Evolutionary conservation across 2,113 vertebrate genomes (phyloP), one percentile per base, ranked within the genome.

Genomic region (Brachypteracias leptosomus): DNA sequence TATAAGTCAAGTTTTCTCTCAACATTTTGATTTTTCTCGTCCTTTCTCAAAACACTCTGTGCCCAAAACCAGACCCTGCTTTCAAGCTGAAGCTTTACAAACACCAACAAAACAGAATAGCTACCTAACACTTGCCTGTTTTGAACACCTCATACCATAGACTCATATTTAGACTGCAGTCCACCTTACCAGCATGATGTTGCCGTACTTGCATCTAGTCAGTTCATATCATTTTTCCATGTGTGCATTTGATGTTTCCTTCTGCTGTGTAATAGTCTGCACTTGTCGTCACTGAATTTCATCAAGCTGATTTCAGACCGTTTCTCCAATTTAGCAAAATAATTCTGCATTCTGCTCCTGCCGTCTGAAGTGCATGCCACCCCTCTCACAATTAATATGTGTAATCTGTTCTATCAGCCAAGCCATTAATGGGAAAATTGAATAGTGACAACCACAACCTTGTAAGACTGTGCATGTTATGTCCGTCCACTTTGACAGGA

Each of bases 281-380:
- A 87, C 57, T 95, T 68, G 78, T 70, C 67, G 92, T 63, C 80
- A 92, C 33, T 94, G 58, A 95, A 91, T 85, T 79, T 72, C 77
- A 94, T 76, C 66, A 58, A 78, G 95, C 68, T 73, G 81, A 95
- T 89, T 95, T 78, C 61, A 95, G 71, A 68, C 70, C 40, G 57
- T 67, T 84, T 92, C 82, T 84, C 47, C 67, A 93, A 83, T 74
- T 63, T 72, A 87, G 75, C 70, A 92, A 88, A 89, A 91, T 57
- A 3, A 1, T 65, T 95, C 63, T 62, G 40, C 47, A 84, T 87
- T 92, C 89, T 89, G 18, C 17, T 91, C n/a, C 70, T 71, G 20
- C 28, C 13, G 57, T 75, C 3, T 11, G 0, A 65, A 87, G 65
- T 29, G 57, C 65, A 52, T 52, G 77, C 52, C 28, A 57, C 77